Conservation (phyloP, 53 echinoderm and acorn worm species). For the Actinopyga echinites region DNA sequence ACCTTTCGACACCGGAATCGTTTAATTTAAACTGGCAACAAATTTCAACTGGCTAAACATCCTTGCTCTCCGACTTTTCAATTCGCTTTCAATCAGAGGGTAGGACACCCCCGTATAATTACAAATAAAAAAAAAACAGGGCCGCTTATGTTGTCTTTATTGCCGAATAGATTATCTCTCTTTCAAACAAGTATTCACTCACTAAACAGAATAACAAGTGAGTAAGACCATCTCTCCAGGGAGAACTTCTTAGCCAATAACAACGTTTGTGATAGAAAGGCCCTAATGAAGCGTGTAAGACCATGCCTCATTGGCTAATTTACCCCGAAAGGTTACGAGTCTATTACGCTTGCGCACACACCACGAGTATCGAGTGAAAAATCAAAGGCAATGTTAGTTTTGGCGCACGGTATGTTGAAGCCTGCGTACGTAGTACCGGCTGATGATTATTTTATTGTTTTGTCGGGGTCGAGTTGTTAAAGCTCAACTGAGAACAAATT, state of each 20-base stretch:
- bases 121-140: constrained; percentile 27
- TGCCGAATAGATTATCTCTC: constrained; percentile 33
- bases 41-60: no score
- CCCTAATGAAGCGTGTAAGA: constrained; percentile 45
- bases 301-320: constrained; percentile 48
- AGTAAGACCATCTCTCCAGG: constrained; percentile 34
- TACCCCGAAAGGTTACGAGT: constrained; percentile 34
- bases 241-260: constrained; percentile 51
- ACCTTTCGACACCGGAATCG: no score
- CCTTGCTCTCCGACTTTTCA: no score
- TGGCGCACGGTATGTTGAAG: no score
- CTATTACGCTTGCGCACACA: constrained; percentile 10
- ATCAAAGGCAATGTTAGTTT: no score
- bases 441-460: no score
- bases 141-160: constrained; percentile 42
- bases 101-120: constrained; percentile 16
- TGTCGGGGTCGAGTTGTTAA: no score
- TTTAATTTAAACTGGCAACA: no score
- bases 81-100: constrained; percentile 5
- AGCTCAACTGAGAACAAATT: no score
- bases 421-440: no score
- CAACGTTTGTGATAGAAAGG: constrained; percentile 39
- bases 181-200: constrained; percentile 11
- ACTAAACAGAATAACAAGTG: constrained; percentile 27
- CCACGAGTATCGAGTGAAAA: no score